Evolutionary conservation across 2,888 invertebrate species (phyloP).

Genomic region (Polydrusus cervinus): DNA sequence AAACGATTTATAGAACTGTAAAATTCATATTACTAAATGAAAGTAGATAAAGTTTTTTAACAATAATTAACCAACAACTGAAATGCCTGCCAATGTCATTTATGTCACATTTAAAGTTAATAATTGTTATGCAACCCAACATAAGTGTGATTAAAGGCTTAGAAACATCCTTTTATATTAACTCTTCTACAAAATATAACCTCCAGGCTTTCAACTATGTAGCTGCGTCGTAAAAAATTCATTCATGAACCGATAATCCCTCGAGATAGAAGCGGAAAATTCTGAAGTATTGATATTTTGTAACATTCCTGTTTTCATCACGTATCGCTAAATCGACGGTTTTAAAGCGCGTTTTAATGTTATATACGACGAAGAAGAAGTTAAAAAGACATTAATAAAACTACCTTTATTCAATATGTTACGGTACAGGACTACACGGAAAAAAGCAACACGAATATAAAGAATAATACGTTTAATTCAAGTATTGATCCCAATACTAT

Average conservation of each 20-base stretch:
- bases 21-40: too few species aligned
- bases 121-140: too few species aligned
- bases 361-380: not conserved
- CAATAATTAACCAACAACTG: too few species aligned
- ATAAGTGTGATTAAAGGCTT: not conserved
- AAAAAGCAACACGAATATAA: too few species aligned
- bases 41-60: too few species aligned
- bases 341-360: not conserved
- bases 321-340: not conserved
- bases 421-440: too few species aligned
- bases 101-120: too few species aligned
- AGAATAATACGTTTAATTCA: too few species aligned
- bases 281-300: not conserved
- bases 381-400: not conserved
- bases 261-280: not conserved
- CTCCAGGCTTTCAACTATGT: not conserved
- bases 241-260: constrained; percentile 5
- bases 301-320: not conserved
- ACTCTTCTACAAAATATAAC: not conserved
- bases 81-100: too few species aligned
- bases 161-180: not conserved
- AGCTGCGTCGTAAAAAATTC: constrained; percentile 8
- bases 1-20: too few species aligned
- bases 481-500: too few species aligned
- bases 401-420: not conserved